Evolutionary conservation across 2,113 vertebrate genomes (phyloP), one percentile per base, ranked within the genome.

Genomic region (Rhinoptilus africanus): DNA sequence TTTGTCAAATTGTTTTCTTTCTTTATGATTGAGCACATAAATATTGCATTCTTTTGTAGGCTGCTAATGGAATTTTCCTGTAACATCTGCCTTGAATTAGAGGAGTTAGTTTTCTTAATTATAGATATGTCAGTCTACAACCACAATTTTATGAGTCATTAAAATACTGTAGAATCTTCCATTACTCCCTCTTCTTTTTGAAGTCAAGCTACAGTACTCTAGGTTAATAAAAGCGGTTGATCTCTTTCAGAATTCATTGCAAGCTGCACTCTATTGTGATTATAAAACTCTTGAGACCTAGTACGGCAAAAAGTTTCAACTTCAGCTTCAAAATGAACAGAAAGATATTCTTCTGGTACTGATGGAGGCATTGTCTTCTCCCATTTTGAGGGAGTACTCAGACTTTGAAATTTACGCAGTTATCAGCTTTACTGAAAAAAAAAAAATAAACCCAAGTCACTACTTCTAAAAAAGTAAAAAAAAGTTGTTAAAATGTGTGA

Each of bases 41-140:
- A 92, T 89, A 75, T 51, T 89, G 7, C 22, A 88, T 85, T 78
- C 13, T 77, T 93, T 76, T 73, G 10, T 73, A 62, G 28, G 22
- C 23, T 80, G 57, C 16, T 95, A 90, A 94, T 92, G 77, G 35
- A 90, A 59, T 90, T 91, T 89, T 88, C 45, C 28, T 93, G 62
- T 88, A 83, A 88, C 20, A 14, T 54, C 81, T 88, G 48, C 43
- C 71, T 62, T 76, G 85, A 95, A 85, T 83, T 76, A 69, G 32
- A 79, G 84, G 26, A 48, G 35, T 32, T 84, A 60, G 56, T 50
- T 88, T 88, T 85, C 1, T 15, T 92, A 92, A 92, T 95, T 93
- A 69, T 80, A 95, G 57, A 80, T 88, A 85, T 88, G 59, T 63
- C 78, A 89, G 22, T 89, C 53, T 92, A 60, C 48, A 87, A 64